Base-by-base conservation (phyloP, 2,797 vertebrate species). In the Diplodus puntazzo region DNA sequence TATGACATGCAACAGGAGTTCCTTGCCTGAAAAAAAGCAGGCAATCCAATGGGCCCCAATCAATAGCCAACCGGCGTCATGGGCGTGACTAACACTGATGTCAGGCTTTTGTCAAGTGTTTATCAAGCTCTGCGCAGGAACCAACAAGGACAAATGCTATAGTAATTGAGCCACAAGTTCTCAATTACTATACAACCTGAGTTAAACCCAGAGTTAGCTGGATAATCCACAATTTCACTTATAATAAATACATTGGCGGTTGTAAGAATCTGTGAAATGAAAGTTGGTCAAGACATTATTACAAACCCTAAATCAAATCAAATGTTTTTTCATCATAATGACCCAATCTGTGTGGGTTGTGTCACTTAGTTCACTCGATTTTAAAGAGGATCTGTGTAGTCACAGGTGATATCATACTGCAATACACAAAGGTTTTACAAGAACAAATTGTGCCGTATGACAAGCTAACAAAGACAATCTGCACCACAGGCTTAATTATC, bases 391-490 rank as follows among this genome's bases (percentile, higher is more conserved):
- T 75, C 34, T 67, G 46, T 55, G 13, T 52, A 18, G 23, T 12
- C 61, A 17, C 30, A 43, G 39, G 20, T 58, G 17, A 50, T 39
- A 18, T 59, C 18, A 11, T 39, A 61, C 42, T 39, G 30, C 69
- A 61, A 34, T 8, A 52, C 55, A 58, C 25, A 71, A 34, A 58
- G 13, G 17, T 79, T 65, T 71, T 5, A 65, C 49, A 21, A 14
- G 53, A 65, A 65, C 48, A 48, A 70, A 53, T 30, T 65, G 39
- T 11, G 39, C 9, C 2, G 39, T 16, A 12, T 60, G 73, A 81
- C 77, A 74, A 48, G 45, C 53, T 62, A 67, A 75, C 76, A 80
- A 76, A 69, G 73, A 73, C 60, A 61, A 80, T 71, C 65, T 62
- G 39, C 34, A 43, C 45, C 54, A 39, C 1, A 69, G 39, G 75